phyloP scores from a whole-genome alignment of 1,140 invertebrate genomes.

The Saccostrea echinata region DNA sequence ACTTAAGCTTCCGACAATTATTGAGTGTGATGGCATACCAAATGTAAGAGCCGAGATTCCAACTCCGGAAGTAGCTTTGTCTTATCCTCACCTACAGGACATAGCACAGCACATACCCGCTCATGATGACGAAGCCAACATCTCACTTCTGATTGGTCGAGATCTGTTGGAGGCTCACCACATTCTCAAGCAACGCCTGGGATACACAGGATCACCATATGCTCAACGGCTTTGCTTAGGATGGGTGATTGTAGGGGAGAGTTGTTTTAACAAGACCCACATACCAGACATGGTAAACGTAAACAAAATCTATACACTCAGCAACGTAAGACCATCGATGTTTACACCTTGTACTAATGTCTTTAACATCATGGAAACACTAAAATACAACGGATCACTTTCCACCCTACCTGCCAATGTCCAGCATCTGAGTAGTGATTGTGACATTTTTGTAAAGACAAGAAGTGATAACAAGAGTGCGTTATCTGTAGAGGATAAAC shows the following conservation, averaged over 20 bases:
- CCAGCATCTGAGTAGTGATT: not conserved
- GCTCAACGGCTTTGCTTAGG: slow-evolving; percentile 50
- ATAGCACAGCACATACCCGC: not conserved
- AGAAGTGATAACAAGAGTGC: slow-evolving; percentile 8
- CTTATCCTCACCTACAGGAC: not conserved
- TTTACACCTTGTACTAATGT: not conserved
- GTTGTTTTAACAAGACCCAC: slow-evolving; percentile 38
- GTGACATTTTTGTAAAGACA: slow-evolving; percentile 6
- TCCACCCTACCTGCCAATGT: too few relatives aligned
- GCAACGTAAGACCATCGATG: not conserved
- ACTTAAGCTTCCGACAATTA: slow-evolving; percentile 27
- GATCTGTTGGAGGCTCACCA: slow-evolving; percentile 43
- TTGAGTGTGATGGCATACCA: slow-evolving; percentile 40
- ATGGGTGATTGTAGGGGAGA: slow-evolving; percentile 50
- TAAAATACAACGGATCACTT: too few relatives aligned
- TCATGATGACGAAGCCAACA: not conserved
- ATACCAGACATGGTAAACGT: slow-evolving; percentile 21
- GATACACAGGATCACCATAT: slow-evolving; percentile 33
- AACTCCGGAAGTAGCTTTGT: slow-evolving; percentile 30
- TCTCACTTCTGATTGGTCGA: slow-evolving; percentile 36
- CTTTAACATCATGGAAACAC: not conserved
- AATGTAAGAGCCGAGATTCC: slow-evolving; percentile 22
- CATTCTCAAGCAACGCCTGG: slow-evolving; percentile 25
- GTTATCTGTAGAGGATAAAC: not conserved
- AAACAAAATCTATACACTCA: slow-evolving; percentile 9